Evolutionary conservation across 2,113 vertebrate species (phyloP).

Genomic region (Hypomesus transpacificus): DNA sequence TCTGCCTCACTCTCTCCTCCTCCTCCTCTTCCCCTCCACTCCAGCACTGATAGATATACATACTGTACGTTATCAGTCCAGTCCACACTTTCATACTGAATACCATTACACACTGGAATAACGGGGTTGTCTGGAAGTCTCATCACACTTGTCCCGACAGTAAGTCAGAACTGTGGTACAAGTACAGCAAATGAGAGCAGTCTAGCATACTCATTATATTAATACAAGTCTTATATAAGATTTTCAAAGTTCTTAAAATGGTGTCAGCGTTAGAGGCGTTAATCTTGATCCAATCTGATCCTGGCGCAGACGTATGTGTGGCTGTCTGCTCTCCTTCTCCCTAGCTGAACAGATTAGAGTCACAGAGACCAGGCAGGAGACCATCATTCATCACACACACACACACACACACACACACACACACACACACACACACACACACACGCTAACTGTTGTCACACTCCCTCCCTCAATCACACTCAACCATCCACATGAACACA

Average conservation of each 20-base stretch:
- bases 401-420: constrained; percentile 13
- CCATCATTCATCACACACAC: constrained; percentile 50
- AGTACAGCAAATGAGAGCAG: no score
- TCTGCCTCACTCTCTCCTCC: constrained; percentile 13
- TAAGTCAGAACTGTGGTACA: no score
- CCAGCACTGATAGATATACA: neutral
- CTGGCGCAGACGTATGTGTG: constrained; percentile 38
- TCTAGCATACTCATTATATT: neutral
- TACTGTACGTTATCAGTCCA: neutral
- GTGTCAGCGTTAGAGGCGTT: constrained; percentile 4
- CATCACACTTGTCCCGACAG: neutral
- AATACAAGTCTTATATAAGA: neutral
- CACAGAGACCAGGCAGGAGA: constrained; percentile 27
- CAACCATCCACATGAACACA: neutral
- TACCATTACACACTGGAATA: neutral
- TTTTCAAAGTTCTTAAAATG: constrained; percentile 3
- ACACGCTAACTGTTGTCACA: constrained; percentile 39
- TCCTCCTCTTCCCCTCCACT: neutral
- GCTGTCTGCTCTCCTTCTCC: constrained; percentile 33
- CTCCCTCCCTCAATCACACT: constrained; percentile 44
- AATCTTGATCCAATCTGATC: constrained; percentile 42
- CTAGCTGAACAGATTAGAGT: constrained; percentile 56
- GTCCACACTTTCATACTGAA: constrained; percentile 13
- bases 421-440: constrained; percentile 15
- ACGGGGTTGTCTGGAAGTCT: neutral